Evolutionary conservation across 1,140 invertebrate species (phyloP).

Genomic region (Kradibia gibbosae): DNA sequence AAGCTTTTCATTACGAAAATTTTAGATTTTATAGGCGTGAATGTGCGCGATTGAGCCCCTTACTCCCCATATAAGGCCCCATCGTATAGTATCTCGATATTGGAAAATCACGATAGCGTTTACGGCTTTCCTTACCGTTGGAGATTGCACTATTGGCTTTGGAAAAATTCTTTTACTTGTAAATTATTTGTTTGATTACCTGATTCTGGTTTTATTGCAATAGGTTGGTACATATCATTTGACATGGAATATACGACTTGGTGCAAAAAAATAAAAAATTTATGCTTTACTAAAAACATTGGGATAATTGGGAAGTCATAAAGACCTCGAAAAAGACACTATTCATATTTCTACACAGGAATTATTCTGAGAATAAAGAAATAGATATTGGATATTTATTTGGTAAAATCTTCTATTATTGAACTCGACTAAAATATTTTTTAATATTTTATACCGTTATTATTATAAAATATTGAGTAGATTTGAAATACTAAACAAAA

Average conservation of each 20-base stretch:
- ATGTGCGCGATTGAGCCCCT: neutral
- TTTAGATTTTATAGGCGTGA: neutral
- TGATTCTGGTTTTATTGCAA: neutral
- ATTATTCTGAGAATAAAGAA: too few species aligned
- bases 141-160: neutral
- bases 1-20: constrained; percentile 42
- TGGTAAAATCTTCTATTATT: too few species aligned
- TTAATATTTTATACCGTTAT: too few species aligned
- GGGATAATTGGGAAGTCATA: too few species aligned
- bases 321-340: too few species aligned
- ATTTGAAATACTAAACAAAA: too few species aligned
- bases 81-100: neutral
- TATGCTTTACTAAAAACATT: too few species aligned
- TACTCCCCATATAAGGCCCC: neutral
- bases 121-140: neutral
- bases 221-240: neutral
- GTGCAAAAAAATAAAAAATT: too few species aligned
- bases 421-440: too few species aligned
- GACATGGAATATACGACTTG: neutral
- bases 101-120: neutral
- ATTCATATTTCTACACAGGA: too few species aligned
- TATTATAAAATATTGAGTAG: too few species aligned
- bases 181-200: neutral
- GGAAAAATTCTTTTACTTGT: neutral
- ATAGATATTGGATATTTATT: too few species aligned